Evolutionary conservation across 2,888 invertebrate species (phyloP).

Genomic region (Acleris laterana): DNA sequence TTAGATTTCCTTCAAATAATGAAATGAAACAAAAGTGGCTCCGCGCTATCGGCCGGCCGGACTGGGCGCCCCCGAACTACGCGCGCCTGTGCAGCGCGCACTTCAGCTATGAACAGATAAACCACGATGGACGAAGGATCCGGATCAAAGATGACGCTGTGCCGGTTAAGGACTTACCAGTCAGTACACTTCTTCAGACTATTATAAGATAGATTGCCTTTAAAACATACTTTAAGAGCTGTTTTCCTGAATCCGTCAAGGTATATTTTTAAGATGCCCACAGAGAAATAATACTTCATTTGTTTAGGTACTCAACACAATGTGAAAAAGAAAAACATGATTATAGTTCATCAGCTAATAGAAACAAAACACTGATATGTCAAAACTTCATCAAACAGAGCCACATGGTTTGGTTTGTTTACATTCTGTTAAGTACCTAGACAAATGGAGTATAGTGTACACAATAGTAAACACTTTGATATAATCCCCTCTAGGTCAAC

Average conservation of each 20-base stretch:
- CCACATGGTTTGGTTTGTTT: too few species aligned
- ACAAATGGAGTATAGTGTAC: too few species aligned
- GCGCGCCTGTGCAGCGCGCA: constrained; percentile 50
- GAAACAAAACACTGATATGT: too few species aligned
- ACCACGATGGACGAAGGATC: constrained; percentile 44
- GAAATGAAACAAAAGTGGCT: constrained; percentile 50
- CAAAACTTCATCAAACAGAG: too few species aligned
- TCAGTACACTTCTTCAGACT: constrained; percentile 38
- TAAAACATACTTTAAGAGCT: too few species aligned
- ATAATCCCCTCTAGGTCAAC: constrained; percentile 41
- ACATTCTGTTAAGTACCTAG: background rate
- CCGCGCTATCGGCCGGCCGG: constrained; percentile 52
- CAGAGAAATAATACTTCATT: too few species aligned
- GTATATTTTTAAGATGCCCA: too few species aligned
- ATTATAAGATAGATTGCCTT: too few species aligned
- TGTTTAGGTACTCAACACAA: too few species aligned
- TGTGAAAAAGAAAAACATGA: too few species aligned
- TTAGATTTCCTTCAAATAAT: constrained; percentile 48
- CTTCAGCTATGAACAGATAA: constrained; percentile 48
- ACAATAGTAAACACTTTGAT: background rate
- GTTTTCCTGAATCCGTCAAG: too few species aligned
- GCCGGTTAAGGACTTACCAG: constrained; percentile 49
- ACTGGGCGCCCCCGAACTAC: constrained; percentile 49
- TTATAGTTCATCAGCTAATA: too few species aligned
- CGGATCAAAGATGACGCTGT: constrained; percentile 48